Evolutionary conservation across 92 coral and sea anemone species (phyloP), one percentile per base, ranked within the genome.

Genomic region (Galaxea fascicularis): DNA sequence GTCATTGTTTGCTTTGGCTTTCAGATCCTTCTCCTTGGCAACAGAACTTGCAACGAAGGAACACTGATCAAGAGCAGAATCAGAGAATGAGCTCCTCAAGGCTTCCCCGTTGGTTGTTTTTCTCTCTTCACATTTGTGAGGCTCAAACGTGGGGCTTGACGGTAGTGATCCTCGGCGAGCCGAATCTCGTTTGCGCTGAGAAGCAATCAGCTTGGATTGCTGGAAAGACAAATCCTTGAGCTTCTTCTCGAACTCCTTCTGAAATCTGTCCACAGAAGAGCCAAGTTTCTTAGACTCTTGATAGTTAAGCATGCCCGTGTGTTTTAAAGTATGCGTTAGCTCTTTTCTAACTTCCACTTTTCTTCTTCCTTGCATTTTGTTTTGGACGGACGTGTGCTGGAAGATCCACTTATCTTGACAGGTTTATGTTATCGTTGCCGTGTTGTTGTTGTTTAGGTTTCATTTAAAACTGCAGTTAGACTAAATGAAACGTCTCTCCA

Each of bases 191-290:
- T 29, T 71, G 12, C 74, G 73, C 65, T 65, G 73, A 10, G 87
- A 73, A 18, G 71, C 80, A 20, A 62, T 69, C 3, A 83, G 87
- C 22, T 26, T 25, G 12, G 80, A 60, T 30, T 83, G 82, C 22
- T 83, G 87, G 21, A 64, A 25, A 25, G 87, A 83, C 62, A 83
- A 64, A 17, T 83, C 74, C 25, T 63, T 79, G 6, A 73, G 39
- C 45, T 72, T 73, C 82, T 52, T 46, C 53, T 83, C 87, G 8
- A 74, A 75, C 49, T 83, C 87, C 54, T 64, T 73, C 65, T 83
- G 79, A 46, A 60, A 73, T 24, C 51, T 83, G 41, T 83, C 87
- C 74, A 83, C 87, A 1, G 82, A 83, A 18, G 65, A 73, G 35
- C 52, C 65, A 25, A 83, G 74, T 65, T 74, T 83, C 72, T 83